Conservation (phyloP, 2,113 vertebrate genomes). For the Beaufortia kweichowensis region DNA sequence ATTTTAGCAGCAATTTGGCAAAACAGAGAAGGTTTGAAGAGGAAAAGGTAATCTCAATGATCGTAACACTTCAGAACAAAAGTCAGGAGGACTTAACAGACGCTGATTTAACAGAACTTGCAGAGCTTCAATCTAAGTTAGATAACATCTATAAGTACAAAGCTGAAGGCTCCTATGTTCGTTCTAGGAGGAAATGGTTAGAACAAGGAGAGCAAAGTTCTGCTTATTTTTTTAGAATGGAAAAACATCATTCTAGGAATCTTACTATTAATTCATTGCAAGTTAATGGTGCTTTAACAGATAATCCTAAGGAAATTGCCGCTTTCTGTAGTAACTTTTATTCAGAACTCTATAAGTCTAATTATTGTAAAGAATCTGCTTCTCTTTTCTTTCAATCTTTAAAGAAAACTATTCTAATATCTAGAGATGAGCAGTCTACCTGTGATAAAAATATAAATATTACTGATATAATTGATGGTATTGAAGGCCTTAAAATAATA, state of each 20-base stretch:
- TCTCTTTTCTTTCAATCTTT: neutral
- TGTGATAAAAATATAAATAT: neutral
- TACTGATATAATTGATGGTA: neutral
- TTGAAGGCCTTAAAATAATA: neutral
- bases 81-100: neutral
- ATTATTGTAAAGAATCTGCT: neutral
- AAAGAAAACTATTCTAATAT: neutral
- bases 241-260: neutral
- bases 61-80: too few relatives aligned
- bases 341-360: neutral
- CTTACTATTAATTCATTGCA: neutral
- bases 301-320: neutral
- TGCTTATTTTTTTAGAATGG: conserved; percentile 2
- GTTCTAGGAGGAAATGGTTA: neutral
- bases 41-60: neutral
- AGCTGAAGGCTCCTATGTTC: neutral
- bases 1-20: neutral
- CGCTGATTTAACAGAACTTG: neutral
- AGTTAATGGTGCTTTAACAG: neutral
- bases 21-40: neutral
- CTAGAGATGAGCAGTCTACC: neutral
- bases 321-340: neutral
- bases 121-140: neutral
- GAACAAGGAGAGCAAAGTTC: neutral
- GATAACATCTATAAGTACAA: neutral